These are phyloP conservation scores for Caenorhabditis afra DNA, from an alignment of 2,888 invertebrate species.

Conservation along the genomic window DNA sequence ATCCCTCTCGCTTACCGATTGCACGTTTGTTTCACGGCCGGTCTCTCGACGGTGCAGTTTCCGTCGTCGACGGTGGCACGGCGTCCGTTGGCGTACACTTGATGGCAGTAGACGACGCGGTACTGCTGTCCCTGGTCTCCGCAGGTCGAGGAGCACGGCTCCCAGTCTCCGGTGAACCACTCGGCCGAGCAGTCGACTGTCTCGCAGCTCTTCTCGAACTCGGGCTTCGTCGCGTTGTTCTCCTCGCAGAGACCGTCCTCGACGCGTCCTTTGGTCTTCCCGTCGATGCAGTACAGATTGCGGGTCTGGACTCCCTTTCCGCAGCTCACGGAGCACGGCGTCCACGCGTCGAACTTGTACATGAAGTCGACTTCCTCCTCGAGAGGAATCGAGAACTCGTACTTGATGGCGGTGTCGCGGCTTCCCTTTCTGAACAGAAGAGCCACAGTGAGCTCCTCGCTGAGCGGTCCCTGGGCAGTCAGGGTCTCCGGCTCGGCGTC, in stretches of 20 bases:
- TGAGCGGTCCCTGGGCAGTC: constrained; percentile 90
- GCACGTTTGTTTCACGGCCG: constrained; percentile 83
- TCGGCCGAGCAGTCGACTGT: constrained; percentile 80
- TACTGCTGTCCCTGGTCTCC: constrained; percentile 85
- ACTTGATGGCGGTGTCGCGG: constrained; percentile 85
- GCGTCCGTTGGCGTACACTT: constrained; percentile 86
- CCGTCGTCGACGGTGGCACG: constrained; percentile 87
- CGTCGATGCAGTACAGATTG: constrained; percentile 88
- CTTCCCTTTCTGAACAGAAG: constrained; percentile 89
- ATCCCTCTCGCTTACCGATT: constrained; percentile 83
- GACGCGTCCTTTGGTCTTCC: constrained; percentile 86
- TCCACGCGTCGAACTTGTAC: constrained; percentile 89
- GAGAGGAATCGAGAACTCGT: constrained; percentile 92
- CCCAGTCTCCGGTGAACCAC: constrained; percentile 90
- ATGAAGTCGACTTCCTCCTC: constrained; percentile 86
- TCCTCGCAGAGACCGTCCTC: constrained; percentile 86
- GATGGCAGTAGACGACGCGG: constrained; percentile 86
- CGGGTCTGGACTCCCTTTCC: constrained; percentile 91
- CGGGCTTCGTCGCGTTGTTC: constrained; percentile 88
- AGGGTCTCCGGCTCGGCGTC: constrained; percentile 89
- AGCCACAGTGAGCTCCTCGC: constrained; percentile 83
- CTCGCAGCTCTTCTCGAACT: constrained; percentile 80
- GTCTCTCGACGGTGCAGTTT: constrained; percentile 85
- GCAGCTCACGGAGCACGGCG: constrained; percentile 89
- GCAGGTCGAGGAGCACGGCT: constrained; percentile 89